A percentile compares a stretch with the other conserved stretches of the same genome.
Conservation (phyloP, 2,888 invertebrate species). For the Stramonita haemastoma region DNA sequence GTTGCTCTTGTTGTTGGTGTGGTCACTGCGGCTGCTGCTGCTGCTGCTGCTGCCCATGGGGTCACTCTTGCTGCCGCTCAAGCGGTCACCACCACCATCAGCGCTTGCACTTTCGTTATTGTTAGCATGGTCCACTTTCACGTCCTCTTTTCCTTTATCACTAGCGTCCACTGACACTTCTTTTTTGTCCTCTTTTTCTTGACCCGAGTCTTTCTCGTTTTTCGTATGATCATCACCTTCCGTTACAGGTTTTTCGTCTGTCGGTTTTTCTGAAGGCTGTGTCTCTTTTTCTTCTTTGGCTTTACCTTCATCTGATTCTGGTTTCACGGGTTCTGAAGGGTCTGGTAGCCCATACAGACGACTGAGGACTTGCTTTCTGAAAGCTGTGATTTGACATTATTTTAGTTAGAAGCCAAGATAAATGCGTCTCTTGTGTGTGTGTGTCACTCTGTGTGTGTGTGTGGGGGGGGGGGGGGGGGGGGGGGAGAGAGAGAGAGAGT, state of each 20-base stretch:
- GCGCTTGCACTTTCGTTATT: neutral
- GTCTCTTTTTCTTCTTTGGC: constrained; percentile 18
- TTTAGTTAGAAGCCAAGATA: neutral
- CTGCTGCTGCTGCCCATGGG: neutral
- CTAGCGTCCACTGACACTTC: neutral
- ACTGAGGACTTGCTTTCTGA: constrained; percentile 30
- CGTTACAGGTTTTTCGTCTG: neutral
- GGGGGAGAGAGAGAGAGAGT: too few relatives aligned
- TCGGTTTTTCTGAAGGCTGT: constrained; percentile 17
- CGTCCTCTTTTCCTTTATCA: neutral
- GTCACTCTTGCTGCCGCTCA: neutral
- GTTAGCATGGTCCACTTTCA: neutral
- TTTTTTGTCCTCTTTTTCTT: constrained; percentile 32
- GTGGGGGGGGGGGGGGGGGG: too few relatives aligned
- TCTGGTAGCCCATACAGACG: constrained; percentile 29
- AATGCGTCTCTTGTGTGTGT: too few relatives aligned
- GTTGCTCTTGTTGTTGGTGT: constrained; percentile 8
- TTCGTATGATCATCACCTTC: constrained; percentile 4
- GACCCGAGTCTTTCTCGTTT: constrained; percentile 21
- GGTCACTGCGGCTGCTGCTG: neutral
- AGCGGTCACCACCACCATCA: neutral
- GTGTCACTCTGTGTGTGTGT: too few relatives aligned
- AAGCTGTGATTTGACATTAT: neutral
- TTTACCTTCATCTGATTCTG: constrained; percentile 34
- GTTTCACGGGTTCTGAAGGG: neutral